A percentile compares a stretch with the other conserved stretches of the same genome.
Evolutionary conservation across 2,888 invertebrate species (phyloP).

Genomic region (Microplitis manilae): DNA sequence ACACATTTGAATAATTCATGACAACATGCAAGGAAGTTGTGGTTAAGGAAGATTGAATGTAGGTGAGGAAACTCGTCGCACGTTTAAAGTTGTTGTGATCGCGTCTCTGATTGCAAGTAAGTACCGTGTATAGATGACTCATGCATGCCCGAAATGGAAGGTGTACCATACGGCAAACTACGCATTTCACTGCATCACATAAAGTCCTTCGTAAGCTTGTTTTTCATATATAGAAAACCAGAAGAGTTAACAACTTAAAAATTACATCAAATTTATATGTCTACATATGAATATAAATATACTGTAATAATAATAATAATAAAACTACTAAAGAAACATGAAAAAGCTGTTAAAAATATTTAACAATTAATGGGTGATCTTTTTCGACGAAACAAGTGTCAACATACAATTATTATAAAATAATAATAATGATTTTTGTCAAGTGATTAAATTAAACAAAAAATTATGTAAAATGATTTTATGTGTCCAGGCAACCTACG

Average conservation of each 20-base stretch:
- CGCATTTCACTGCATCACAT: constrained; percentile 19
- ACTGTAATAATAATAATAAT: neutral
- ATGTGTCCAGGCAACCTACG: constrained; percentile 48
- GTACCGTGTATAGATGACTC: constrained; percentile 31
- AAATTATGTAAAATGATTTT: constrained; percentile 18
- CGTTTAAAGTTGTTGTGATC: constrained; percentile 23
- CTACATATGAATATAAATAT: neutral
- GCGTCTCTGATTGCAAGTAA: constrained; percentile 24
- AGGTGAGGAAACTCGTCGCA: constrained; percentile 20
- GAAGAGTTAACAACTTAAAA: neutral
- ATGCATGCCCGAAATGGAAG: constrained; percentile 33
- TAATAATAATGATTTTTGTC: constrained; percentile 6
- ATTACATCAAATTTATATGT: neutral
- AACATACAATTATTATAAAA: constrained; percentile 2
- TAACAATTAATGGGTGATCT: neutral
- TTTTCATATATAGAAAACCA: constrained; percentile 2
- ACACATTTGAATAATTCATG: constrained; percentile 19
- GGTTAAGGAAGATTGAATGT: constrained; percentile 23
- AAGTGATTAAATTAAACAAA: neutral
- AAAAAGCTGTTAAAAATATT: no score
- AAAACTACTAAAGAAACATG: neutral
- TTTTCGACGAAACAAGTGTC: constrained; percentile 16
- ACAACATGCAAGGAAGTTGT: constrained; percentile 15
- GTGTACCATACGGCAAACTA: constrained; percentile 21
- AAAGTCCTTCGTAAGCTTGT: constrained; percentile 6